phyloP scores from a whole-genome alignment of 53 echinoderm and acorn worm species.

The Holothuria scabra region DNA sequence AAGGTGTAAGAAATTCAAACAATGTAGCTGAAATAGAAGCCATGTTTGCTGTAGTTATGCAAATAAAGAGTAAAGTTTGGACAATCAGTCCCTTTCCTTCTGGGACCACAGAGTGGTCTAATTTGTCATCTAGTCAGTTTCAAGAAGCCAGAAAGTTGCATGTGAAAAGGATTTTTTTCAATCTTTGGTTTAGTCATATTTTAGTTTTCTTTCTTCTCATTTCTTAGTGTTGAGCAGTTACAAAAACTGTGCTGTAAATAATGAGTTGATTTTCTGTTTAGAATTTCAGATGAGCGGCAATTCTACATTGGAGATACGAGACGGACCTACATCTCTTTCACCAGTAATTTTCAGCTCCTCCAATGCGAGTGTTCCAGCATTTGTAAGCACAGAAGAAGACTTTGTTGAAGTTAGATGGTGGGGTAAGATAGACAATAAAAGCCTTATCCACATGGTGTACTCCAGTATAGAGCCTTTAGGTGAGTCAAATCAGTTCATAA shows the following conservation, averaged over 20 bases:
- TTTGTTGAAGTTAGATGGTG: constrained; percentile 71
- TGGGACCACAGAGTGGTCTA: neutral
- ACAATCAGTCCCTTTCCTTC: neutral
- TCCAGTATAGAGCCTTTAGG: constrained; percentile 63
- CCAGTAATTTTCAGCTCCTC: constrained; percentile 45
- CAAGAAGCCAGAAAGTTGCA: neutral
- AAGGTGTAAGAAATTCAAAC: too few relatives aligned
- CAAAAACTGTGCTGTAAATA: too few relatives aligned
- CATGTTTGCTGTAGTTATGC: too few relatives aligned
- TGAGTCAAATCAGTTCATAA: constrained; percentile 35
- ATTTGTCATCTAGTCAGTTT: constrained; percentile 16
- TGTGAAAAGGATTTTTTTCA: neutral
- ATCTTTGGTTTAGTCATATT: too few relatives aligned
- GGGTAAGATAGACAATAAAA: constrained; percentile 49
- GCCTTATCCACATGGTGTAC: constrained; percentile 59
- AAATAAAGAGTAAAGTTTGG: neutral
- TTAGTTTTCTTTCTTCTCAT: too few relatives aligned
- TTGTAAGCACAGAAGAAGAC: constrained; percentile 53
- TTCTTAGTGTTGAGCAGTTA: too few relatives aligned
- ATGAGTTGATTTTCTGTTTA: neutral
- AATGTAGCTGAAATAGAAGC: too few relatives aligned
- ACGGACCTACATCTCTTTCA: constrained; percentile 71
- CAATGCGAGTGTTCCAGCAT: neutral
- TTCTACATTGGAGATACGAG: constrained; percentile 62
- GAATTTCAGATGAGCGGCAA: constrained; percentile 17